phyloP scores from a whole-genome alignment of 37 sponge, comb jelly and placozoan species.

The Spongia lamella region DNA sequence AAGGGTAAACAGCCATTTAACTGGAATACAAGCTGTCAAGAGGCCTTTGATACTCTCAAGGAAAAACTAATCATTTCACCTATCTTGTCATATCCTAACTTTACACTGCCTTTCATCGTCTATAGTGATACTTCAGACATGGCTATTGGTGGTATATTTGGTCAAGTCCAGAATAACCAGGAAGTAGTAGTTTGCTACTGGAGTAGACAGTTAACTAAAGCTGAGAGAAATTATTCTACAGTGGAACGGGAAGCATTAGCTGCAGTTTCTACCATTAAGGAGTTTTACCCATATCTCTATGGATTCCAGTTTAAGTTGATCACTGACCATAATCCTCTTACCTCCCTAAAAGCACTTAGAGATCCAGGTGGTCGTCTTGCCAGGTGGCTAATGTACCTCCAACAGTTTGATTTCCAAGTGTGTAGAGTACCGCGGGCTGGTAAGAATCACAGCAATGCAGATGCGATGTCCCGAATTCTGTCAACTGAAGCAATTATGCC shows the following conservation, averaged over 20 bases:
- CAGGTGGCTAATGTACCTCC: slow-evolving; percentile 31
- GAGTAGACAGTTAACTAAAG: background rate
- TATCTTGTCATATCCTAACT: background rate
- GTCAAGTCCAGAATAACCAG: background rate
- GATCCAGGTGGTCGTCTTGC: slow-evolving; percentile 26
- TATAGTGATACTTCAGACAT: slow-evolving; percentile 6
- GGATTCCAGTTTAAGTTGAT: slow-evolving; percentile 11
- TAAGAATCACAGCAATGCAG: slow-evolving; percentile 30
- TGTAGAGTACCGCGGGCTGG: slow-evolving; percentile 36
- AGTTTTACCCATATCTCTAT: background rate
- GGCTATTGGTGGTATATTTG: slow-evolving; percentile 11
- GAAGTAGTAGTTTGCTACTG: background rate
- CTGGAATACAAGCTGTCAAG: slow-evolving; percentile 20
- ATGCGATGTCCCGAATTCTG: background rate
- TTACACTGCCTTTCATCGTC: background rate
- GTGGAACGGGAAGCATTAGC: slow-evolving; percentile 10
- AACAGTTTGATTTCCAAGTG: slow-evolving; percentile 34
- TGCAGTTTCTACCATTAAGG: slow-evolving; percentile 1
- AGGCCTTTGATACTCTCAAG: slow-evolving; percentile 2
- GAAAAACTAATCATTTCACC: slow-evolving; percentile 1
- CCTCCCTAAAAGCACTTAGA: slow-evolving; percentile 6
- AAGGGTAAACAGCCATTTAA: slow-evolving; percentile 14
- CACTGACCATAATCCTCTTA: background rate
- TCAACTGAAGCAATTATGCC: too few species aligned
- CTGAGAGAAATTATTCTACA: slow-evolving; percentile 6